These are phyloP conservation scores for Notodonta dromedarius DNA, from an alignment of 2,888 invertebrate species.

Conservation along the genomic window DNA sequence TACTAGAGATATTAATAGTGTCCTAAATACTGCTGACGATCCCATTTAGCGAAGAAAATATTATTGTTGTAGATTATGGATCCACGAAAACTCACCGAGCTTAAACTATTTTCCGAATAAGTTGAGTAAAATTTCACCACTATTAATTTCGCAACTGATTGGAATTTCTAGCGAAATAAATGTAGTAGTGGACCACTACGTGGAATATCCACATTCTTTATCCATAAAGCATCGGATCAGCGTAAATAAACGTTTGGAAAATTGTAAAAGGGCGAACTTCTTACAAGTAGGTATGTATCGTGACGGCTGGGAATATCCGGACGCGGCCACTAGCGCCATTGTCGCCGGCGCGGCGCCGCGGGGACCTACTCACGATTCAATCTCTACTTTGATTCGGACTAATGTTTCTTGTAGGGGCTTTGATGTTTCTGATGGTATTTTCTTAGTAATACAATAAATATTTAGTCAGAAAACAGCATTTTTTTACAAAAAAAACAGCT, in stretches of 20 bases:
- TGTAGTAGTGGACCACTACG: not conserved
- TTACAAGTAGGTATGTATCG: not conserved
- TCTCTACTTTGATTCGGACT: constrained; percentile 28
- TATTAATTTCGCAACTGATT: too few relatives aligned
- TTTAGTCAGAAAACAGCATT: too few relatives aligned
- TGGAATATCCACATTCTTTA: constrained; percentile 34
- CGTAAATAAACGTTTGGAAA: constrained; percentile 46
- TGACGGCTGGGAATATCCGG: constrained; percentile 6
- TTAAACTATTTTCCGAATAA: too few relatives aligned
- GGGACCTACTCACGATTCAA: constrained; percentile 24
- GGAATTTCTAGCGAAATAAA: too few relatives aligned
- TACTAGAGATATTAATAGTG: too few relatives aligned
- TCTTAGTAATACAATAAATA: too few relatives aligned
- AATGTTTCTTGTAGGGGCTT: constrained; percentile 12
- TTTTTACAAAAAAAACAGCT: too few relatives aligned
- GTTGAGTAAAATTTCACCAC: too few relatives aligned
- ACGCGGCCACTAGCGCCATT: constrained; percentile 11
- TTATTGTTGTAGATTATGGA: too few relatives aligned
- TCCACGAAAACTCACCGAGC: too few relatives aligned
- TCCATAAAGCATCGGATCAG: constrained; percentile 37
- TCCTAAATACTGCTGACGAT: too few relatives aligned
- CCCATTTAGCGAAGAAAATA: too few relatives aligned
- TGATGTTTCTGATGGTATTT: not conserved
- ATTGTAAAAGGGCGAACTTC: constrained; percentile 57
- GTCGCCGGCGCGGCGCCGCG: constrained; percentile 11